Base-by-base conservation (phyloP, 2,888 invertebrate species). In the Gymnoscelis rufifasciata region DNA sequence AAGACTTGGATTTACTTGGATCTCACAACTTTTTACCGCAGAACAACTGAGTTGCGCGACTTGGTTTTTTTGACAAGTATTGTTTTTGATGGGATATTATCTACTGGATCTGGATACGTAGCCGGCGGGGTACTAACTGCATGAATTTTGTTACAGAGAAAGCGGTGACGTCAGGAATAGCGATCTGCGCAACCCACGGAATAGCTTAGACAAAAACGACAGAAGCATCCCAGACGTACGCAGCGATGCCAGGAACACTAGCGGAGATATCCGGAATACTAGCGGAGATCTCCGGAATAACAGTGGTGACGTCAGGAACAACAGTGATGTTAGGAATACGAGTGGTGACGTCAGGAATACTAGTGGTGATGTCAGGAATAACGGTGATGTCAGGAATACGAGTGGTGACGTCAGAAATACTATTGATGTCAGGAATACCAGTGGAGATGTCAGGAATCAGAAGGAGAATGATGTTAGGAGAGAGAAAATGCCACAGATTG, bases 401-500 rank as follows among this genome's bases (percentile, higher is more conserved):
- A 27, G 33, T 13, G 35, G 35, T 7, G 36, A 42, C n/a, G 15
- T 19, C 14, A 35, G 35, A 11, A 28, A 38, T 10, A 39, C 29
- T 14, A 7, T 11, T 23, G 29, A 30, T 15, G 13, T 24, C 12
- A 40, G 39, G 15, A 40, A 31, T 19, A 27, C 10, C 19, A 43
- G 37, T 4, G 14, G 30, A 5, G 29, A 37, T 12, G 29, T 24
- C 2, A 36, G 29, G 23, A 31, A 47, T 35, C 33, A 38, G 14
- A 43, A 43, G 11, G 39, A 39, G 6, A 44, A 30, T 27, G 49
- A 49, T 23, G 40, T 49, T 1, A 49, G 49, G 30, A 50, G 51
- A 14, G 53, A 80, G 12, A 78, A 72, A 12, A 43, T 83, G 71
- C 83, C 82, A 3, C 51, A 66, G 0, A 36, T 87, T 1, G 86